These are phyloP conservation scores for Yasuhikotakia modesta DNA, from an alignment of 2,797 vertebrate genomes.

Conservation along the genomic window DNA sequence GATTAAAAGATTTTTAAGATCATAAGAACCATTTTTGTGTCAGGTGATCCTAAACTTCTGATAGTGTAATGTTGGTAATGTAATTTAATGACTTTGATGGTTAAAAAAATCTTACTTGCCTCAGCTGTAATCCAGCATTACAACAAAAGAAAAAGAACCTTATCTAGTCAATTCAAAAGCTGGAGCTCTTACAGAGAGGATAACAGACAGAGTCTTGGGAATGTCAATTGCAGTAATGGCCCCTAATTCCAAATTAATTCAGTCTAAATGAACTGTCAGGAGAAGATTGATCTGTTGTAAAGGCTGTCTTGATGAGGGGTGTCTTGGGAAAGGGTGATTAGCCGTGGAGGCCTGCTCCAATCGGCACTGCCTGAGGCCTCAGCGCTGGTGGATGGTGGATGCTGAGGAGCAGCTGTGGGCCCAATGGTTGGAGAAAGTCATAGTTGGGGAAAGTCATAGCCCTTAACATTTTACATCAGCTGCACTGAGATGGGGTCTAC, in stretches of 20 bases:
- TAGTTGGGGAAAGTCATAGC: constrained; percentile 7
- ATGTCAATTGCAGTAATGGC: constrained; percentile 93
- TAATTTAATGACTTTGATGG: too few species aligned
- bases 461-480: background rate
- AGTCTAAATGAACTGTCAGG: constrained; percentile 97
- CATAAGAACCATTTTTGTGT: too few species aligned
- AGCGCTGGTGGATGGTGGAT: background rate
- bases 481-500: background rate
- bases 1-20: too few species aligned
- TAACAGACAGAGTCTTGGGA: constrained; percentile 75
- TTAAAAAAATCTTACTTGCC: too few species aligned
- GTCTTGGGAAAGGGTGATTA: constrained; percentile 80
- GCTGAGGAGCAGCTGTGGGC: constrained; percentile 19
- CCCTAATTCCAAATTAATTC: constrained; percentile 98
- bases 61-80: too few species aligned
- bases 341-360: constrained; percentile 79
- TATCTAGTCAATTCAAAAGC: constrained; percentile 77
- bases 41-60: too few species aligned
- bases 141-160: constrained; percentile 68
- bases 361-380: constrained; percentile 57
- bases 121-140: constrained; percentile 64
- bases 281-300: constrained; percentile 93
- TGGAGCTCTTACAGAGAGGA: constrained; percentile 71
- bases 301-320: constrained; percentile 83
- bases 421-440: constrained; percentile 1